Conservation (phyloP, 2,113 vertebrate genomes). For the Leiothrix lutea region DNA sequence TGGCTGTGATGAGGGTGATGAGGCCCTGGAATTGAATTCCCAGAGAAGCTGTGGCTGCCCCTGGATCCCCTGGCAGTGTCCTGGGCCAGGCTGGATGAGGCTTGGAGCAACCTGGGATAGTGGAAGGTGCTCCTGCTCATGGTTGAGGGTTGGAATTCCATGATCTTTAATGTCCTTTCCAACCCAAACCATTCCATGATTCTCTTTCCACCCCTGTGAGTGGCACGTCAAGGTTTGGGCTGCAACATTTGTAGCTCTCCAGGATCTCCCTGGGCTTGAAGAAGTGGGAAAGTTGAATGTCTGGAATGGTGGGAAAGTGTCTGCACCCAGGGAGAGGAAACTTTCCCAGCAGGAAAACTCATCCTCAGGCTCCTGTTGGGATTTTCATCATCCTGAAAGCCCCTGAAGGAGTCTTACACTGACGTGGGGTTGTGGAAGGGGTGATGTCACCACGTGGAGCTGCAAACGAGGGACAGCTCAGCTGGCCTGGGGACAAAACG, state of each 20-base stretch:
- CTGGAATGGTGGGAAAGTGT: neutral
- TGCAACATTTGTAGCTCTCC: neutral
- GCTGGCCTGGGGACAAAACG: accelerated
- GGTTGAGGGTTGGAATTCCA: neutral
- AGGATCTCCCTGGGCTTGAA: neutral
- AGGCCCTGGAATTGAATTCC: accelerated
- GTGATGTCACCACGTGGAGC: neutral
- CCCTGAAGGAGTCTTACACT: accelerated
- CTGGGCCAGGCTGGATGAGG: accelerated
- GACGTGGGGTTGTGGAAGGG: neutral
- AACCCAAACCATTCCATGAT: neutral
- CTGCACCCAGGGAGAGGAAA: neutral
- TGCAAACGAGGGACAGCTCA: neutral
- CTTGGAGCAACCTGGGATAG: neutral
- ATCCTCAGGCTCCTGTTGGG: neutral
- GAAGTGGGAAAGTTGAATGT: accelerated
- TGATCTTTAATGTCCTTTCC: neutral
- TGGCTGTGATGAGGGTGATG: no score
- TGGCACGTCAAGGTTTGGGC: accelerated
- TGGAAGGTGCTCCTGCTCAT: neutral
- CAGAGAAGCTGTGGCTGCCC: neutral
- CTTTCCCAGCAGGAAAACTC: neutral
- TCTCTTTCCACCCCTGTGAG: accelerated
- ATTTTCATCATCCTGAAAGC: neutral
- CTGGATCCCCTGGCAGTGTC: neutral